A percentile compares a stretch with the other conserved stretches of the same genome.
phyloP scores from a whole-genome alignment of 2,888 invertebrate genomes.

The Hemistola chrysoprasaria region DNA sequence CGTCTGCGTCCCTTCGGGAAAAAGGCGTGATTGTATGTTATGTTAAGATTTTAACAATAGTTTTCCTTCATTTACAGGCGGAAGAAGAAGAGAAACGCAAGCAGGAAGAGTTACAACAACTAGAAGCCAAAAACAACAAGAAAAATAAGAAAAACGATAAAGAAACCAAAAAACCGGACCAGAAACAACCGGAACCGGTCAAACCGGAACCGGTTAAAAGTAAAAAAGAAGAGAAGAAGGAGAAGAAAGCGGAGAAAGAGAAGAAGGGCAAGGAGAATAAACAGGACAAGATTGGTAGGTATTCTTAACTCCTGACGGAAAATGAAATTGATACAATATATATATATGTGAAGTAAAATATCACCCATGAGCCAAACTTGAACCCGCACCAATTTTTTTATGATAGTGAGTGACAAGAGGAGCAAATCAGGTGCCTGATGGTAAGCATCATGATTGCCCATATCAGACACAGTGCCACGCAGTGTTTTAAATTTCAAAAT shows the following conservation, averaged over 20 bases:
- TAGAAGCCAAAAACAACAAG: slow-evolving; percentile 45
- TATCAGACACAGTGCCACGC: no score
- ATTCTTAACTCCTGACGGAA: no score
- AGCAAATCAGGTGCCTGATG: no score
- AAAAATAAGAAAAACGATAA: slow-evolving; percentile 32
- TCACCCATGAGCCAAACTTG: no score
- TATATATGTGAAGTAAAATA: no score
- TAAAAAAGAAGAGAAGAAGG: slow-evolving; percentile 47
- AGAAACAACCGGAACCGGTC: slow-evolving; percentile 34
- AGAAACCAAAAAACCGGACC: slow-evolving; percentile 11
- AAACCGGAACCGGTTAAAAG: slow-evolving; percentile 46
- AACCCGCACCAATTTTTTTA: no score
- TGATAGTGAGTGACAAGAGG: no score
- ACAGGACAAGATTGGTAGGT: slow-evolving; percentile 58
- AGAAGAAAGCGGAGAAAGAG: slow-evolving; percentile 44
- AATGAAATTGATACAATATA: no score
- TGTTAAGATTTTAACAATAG: neutral
- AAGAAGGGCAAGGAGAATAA: slow-evolving; percentile 54
- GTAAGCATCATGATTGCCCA: no score
- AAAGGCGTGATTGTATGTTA: no score
- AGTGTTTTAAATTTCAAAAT: no score
- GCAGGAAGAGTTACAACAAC: slow-evolving; percentile 31
- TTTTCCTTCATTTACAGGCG: slow-evolving; percentile 35
- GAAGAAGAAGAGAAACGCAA: slow-evolving; percentile 56
- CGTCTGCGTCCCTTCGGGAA: no score